Evolutionary conservation across 92 coral and sea anemone genomes (phyloP), one percentile per base, ranked within the genome.

Genomic region (Plumapathes pennacea): DNA sequence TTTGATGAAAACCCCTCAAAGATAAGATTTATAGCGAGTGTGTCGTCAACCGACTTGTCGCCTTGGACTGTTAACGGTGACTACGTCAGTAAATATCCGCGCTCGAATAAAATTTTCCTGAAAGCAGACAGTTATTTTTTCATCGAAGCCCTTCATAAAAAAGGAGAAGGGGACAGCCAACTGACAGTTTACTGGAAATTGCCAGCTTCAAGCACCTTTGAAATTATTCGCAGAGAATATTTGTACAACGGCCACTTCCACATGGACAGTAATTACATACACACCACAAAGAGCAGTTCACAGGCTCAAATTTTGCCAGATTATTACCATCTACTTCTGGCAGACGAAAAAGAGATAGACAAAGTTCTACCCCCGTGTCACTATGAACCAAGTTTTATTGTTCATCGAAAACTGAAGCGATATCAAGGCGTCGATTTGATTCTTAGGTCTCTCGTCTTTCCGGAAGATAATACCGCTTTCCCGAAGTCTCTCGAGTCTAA

Each of bases 11-110:
- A 39, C 10, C 63, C 73, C 2, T 22, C 21, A 2, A 66, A 66
- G 43, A 32, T 66, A 20, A 61, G 73, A 5, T 36, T 66, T 4
- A 66, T 66, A 39, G 73, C 73, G 1, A 66, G 73, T 17, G 73
- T 66, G 13, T 53, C 54, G 25, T 66, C 73, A 31, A 17, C 43
- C 4, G 5, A 21, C 22, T 24, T 15, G 1, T 42, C 33, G 12
- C 62, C 63, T 0, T 66, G 73, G 73, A 66, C 73, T 1, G 63
- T 39, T 0, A 34, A 66, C 15, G 25, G 44, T 0, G 53, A 5
- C 4, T 66, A 52, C 12, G n/a, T n/a, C n/a, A 22, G 52, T 2
- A 66, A 66, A 40, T 66, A 66, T 4, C 52, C 61, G 2, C 23
- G 28, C 5, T 40, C 62, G 5, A 53, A 66, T 13, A 7, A 34